Percentiles rank a stretch among this genome's conserved stretches.
Conservation (phyloP, 2,797 vertebrate genomes). For the Helostoma temminkii region DNA sequence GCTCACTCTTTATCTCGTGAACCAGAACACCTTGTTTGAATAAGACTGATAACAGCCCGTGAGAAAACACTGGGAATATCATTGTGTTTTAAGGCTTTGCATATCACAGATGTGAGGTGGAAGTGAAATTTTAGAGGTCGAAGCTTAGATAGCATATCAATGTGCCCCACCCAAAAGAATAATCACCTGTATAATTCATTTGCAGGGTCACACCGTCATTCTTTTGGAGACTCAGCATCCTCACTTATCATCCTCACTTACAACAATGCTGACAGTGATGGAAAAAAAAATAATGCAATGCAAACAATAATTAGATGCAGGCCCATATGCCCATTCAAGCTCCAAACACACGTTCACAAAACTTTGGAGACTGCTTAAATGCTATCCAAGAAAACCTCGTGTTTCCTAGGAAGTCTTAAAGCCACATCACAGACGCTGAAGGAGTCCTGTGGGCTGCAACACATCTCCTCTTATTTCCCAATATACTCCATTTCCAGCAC, state of each 20-base stretch:
- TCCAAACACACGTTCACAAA: conserved; percentile 51
- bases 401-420: conserved; percentile 74
- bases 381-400: conserved; percentile 75
- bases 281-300: conserved; percentile 28
- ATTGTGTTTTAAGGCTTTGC: conserved; percentile 26
- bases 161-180: conserved; percentile 19
- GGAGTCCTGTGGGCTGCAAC: conserved; percentile 76
- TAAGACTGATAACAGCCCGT: conserved; percentile 66
- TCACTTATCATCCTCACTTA: conserved; percentile 60
- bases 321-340: conserved; percentile 44
- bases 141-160: conserved; percentile 26
- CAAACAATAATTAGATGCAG: conserved; percentile 36
- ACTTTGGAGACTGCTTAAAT: conserved; percentile 62
- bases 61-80: conserved; percentile 63
- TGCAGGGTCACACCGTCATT: conserved; percentile 51
- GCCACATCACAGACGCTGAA: conserved; percentile 80
- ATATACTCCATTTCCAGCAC: conserved; percentile 69
- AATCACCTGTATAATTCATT: conserved; percentile 54
- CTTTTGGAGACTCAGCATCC: conserved; percentile 46
- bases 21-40: conserved; percentile 67
- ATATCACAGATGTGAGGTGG: conserved; percentile 43
- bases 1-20: conserved; percentile 53
- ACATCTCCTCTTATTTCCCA: conserved; percentile 79
- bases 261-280: conserved; percentile 12
- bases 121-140: conserved; percentile 30